phyloP scores from a whole-genome alignment of 1,140 invertebrate genomes.

The Tetragonula clypearis region DNA sequence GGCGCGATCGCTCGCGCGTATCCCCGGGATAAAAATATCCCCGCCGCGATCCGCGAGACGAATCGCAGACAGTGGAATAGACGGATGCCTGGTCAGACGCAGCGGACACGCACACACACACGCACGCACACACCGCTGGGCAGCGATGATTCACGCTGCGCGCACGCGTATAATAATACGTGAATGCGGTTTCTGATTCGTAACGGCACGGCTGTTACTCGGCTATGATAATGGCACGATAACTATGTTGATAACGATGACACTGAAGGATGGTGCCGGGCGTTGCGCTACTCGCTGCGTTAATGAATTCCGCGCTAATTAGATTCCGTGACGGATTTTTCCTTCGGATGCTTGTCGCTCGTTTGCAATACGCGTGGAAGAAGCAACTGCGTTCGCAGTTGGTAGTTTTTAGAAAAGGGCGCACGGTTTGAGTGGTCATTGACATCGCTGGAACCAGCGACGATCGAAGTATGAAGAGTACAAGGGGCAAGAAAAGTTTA shows the following conservation, averaged over 20 bases:
- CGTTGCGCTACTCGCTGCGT: not conserved
- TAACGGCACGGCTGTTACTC: not conserved
- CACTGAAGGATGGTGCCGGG: constrained; percentile 9
- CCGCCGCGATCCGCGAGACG: not conserved
- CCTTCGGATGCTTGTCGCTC: not conserved
- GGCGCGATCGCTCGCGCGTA: constrained; percentile 53
- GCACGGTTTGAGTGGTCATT: too few relatives aligned
- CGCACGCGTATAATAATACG: constrained; percentile 13
- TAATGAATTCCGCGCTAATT: not conserved
- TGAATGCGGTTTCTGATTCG: constrained; percentile 12
- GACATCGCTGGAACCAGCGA: too few relatives aligned
- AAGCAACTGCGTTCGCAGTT: not conserved
- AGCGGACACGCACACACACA: too few relatives aligned
- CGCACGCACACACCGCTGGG: too few relatives aligned
- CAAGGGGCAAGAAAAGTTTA: too few relatives aligned
- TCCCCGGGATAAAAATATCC: not conserved
- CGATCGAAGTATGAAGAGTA: too few relatives aligned
- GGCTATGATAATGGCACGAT: constrained; percentile 1
- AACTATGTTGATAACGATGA: constrained; percentile 25
- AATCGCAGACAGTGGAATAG: constrained; percentile 20
- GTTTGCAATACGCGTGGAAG: not conserved
- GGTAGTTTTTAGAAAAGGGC: not conserved
- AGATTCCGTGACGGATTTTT: not conserved
- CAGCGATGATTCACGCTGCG: not conserved
- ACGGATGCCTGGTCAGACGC: not conserved